Evolutionary conservation across 2,113 vertebrate species (phyloP).

Genomic region (Haplotaxodon microlepis): DNA sequence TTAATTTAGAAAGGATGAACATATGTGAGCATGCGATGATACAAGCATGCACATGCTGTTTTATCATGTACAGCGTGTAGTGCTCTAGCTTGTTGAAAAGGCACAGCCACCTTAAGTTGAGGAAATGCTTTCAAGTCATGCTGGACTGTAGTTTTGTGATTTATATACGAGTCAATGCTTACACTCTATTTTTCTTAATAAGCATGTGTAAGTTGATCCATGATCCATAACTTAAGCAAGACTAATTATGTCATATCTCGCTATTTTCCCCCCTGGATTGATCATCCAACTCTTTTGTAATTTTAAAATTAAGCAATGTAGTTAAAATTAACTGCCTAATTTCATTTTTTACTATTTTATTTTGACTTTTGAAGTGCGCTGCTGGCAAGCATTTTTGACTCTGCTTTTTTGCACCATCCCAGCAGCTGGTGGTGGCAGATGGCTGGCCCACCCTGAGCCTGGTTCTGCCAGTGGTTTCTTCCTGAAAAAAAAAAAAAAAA

Average conservation of each 20-base stretch:
- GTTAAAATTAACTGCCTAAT: neutral
- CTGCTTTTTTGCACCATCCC: neutral
- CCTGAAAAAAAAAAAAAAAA: neutral
- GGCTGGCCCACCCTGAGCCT: neutral
- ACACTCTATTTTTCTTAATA: neutral
- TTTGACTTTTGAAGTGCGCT: neutral
- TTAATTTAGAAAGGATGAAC: neutral
- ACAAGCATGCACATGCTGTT: neutral
- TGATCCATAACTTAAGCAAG: neutral
- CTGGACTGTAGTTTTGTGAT: neutral
- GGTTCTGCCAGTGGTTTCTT: neutral
- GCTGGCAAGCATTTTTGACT: neutral
- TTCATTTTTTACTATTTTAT: neutral
- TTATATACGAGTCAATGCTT: neutral
- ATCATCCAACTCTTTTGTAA: neutral
- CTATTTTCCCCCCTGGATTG: neutral
- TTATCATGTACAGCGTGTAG: neutral
- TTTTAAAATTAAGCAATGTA: neutral
- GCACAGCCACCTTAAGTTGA: neutral
- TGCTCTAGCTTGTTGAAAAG: neutral
- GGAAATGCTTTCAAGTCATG: neutral
- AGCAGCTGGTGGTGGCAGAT: neutral
- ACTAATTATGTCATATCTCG: neutral
- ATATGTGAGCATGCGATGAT: neutral
- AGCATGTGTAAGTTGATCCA: neutral